phyloP scores from a whole-genome alignment of 1,140 invertebrate genomes.

The Thalassaphorura encarpata region DNA sequence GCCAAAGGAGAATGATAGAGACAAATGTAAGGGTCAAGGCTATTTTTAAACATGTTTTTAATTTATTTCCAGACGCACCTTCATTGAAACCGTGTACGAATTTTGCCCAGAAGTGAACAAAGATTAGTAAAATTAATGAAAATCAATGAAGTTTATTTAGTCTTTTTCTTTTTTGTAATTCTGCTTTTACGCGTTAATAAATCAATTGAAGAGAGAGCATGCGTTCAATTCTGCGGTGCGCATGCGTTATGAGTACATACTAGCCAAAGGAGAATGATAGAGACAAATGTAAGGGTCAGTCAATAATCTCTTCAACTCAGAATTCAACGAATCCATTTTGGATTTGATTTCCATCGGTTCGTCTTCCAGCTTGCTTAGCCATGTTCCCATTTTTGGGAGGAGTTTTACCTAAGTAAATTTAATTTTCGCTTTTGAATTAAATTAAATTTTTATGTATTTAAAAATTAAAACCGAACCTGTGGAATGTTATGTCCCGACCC shows the following conservation, averaged over 20 bases:
- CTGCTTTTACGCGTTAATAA: no score
- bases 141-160: no score
- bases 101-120: conserved; percentile 50
- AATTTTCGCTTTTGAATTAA: not conserved
- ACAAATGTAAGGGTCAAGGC: conserved; percentile 89
- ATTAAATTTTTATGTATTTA: not conserved
- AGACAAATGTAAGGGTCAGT: conserved; percentile 98
- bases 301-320: conserved; percentile 58
- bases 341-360: conserved; percentile 7
- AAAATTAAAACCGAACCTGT: conserved; percentile 16
- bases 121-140: conserved; percentile 47
- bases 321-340: conserved; percentile 10
- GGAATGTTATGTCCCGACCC: conserved; percentile 31
- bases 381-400: conserved; percentile 22
- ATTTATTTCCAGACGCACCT: conserved; percentile 42
- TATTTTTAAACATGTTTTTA: conserved; percentile 1
- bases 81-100: conserved; percentile 48
- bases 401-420: conserved; percentile 14
- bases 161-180: no score
- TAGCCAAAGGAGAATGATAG: conserved; percentile 85
- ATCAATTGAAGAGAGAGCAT: conserved; percentile 45
- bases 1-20: conserved; percentile 90
- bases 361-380: conserved; percentile 18
- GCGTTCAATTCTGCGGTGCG: not conserved
- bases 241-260: conserved; percentile 61